Evolutionary conservation across 1,140 invertebrate species (phyloP).

Genomic region (Eulimnadia texana): DNA sequence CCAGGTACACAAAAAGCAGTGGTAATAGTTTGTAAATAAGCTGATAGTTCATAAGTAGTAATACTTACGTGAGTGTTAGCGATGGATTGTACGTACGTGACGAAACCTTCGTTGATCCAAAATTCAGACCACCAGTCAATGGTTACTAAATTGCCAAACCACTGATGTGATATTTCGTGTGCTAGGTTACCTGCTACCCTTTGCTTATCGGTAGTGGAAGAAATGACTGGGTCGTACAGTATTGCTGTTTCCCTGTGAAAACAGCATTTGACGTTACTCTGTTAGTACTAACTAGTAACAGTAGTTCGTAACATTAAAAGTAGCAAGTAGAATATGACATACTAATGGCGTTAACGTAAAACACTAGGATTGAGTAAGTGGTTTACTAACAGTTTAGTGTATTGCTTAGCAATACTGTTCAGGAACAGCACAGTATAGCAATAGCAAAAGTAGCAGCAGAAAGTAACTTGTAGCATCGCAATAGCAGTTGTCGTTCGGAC

Average conservation of each 20-base stretch:
- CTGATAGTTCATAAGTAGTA: neutral
- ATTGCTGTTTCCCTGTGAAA: slow-evolving; percentile 34
- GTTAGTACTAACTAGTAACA: neutral
- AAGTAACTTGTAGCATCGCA: too few relatives aligned
- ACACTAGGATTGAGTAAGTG: too few relatives aligned
- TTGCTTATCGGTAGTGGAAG: slow-evolving; percentile 27
- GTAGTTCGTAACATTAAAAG: too few relatives aligned
- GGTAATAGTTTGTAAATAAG: neutral
- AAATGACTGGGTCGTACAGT: slow-evolving; percentile 25
- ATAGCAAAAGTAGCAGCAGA: too few relatives aligned
- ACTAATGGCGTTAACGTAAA: too few relatives aligned
- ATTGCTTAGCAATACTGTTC: too few relatives aligned
- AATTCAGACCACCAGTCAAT: slow-evolving; percentile 30
- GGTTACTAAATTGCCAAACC: slow-evolving; percentile 46
- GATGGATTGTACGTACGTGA: slow-evolving; percentile 28
- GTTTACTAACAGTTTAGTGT: too few relatives aligned
- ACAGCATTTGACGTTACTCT: neutral
- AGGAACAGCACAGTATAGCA: too few relatives aligned
- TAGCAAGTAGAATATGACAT: too few relatives aligned
- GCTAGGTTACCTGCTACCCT: slow-evolving; percentile 29
- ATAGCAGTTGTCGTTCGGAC: too few relatives aligned
- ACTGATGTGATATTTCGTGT: slow-evolving; percentile 37
- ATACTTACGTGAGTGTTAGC: slow-evolving; percentile 20
- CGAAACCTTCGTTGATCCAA: slow-evolving; percentile 36
- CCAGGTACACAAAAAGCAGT: too few relatives aligned